These are phyloP conservation scores for Platycercus adscitus DNA, from an alignment of 2,113 vertebrate species.

Conservation along the genomic window DNA sequence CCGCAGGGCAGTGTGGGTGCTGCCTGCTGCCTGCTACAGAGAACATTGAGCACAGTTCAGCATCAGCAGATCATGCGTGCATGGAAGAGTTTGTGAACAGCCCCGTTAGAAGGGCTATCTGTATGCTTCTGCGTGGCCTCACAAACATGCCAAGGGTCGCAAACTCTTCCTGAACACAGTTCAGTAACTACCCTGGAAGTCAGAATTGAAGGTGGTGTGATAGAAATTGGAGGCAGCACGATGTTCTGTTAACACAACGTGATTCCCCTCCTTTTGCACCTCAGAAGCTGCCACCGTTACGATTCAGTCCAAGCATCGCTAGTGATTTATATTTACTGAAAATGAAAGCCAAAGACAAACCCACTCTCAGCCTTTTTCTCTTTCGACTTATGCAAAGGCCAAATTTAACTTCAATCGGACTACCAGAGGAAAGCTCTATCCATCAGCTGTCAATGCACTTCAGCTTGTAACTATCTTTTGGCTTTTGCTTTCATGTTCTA, in stretches of 20 bases:
- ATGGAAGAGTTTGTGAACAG: not conserved
- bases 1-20: not conserved
- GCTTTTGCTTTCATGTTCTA: not conserved
- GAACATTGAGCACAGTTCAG: not conserved
- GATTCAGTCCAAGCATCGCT: not conserved
- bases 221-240: not conserved
- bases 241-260: not conserved
- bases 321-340: not conserved
- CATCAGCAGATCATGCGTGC: not conserved
- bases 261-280: not conserved
- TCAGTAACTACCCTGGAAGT: not conserved
- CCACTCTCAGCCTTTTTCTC: not conserved
- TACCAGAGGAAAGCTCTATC: not conserved
- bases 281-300: not conserved
- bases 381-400: not conserved
- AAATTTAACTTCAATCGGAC: constrained; percentile 12
- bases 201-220: not conserved
- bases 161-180: not conserved
- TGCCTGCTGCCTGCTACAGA: not conserved
- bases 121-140: not conserved
- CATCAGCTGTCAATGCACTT: not conserved
- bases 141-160: not conserved
- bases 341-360: constrained; percentile 14
- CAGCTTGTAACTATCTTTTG: not conserved
- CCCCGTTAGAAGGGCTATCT: not conserved